Evolutionary conservation across 2,888 invertebrate genomes (phyloP), one percentile per base, ranked within the genome.

Genomic region (Matsumyia berberina): DNA sequence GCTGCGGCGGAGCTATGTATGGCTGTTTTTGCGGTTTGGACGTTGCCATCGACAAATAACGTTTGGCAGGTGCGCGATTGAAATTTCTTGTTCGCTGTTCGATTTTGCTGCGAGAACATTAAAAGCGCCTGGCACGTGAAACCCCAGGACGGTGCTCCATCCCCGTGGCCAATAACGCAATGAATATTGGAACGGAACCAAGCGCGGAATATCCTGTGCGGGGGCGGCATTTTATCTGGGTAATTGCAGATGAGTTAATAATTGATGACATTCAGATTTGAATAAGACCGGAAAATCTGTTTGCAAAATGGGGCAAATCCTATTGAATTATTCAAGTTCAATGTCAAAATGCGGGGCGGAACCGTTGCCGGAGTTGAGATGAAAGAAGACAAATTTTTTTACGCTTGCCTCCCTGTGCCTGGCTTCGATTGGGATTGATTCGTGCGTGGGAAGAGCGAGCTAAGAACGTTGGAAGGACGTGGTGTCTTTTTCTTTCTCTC

Each of bases 201-300:
- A 62, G 31, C 24, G n/a, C 19, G 37, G 12, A 24, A 15, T 53
- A 19, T 11, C 35, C 4, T 24, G 24, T 39, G 11, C 2, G 33
- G 11, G 33, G 17, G 9, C 4, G 17, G 49, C 8, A 12, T 57
- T 76, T 76, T 66, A 39, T 57, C 39, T 76, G 57, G 39, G 66
- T 67, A 76, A 66, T 67, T 66, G 66, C 76, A 57, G 69, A 77
- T 77, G 69, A 77, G 44, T 69, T 69, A 77, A 77, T 53, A 77
- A 77, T 77, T 77, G 67, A 77, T 77, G 77, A 53, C 77, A 51
- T 69, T 77, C 76, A 77, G 58, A 77, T 77, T 77, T 69, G 60
- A 60, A 77, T 67, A 69, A 60, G 51, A 55, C 62, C 42, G 29
- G 29, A 77, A 69, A 77, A 42, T 77, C 77, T 60, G 51, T 53